These are phyloP conservation scores for Recurvirostra avosetta DNA, from an alignment of 2,113 vertebrate species.

Conservation along the genomic window DNA sequence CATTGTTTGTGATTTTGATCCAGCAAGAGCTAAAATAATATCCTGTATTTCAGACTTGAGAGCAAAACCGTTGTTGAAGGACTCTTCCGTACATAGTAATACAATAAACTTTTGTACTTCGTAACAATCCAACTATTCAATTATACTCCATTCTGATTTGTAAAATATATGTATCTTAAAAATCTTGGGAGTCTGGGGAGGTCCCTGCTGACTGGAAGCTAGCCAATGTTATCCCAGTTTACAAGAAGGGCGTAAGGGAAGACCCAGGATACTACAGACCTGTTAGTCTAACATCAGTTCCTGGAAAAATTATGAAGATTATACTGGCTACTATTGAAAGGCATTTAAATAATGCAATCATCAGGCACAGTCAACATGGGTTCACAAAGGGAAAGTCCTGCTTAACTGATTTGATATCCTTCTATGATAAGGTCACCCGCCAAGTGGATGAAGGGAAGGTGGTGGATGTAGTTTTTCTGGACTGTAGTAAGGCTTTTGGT, in stretches of 20 bases:
- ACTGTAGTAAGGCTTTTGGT: not conserved
- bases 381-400: not conserved
- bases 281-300: too few relatives aligned
- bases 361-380: not conserved
- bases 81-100: not conserved
- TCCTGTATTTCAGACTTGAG: not conserved
- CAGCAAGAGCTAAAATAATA: conserved; percentile 47
- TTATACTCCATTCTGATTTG: not conserved
- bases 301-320: not conserved
- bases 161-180: not conserved
- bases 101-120: not conserved
- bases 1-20: conserved; percentile 39
- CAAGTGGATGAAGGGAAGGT: not conserved
- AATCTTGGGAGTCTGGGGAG: not conserved
- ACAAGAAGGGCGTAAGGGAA: not conserved
- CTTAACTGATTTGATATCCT: not conserved
- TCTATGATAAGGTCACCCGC: not conserved
- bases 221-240: not conserved
- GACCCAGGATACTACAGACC: not conserved
- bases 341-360: not conserved
- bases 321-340: not conserved
- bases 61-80: not conserved
- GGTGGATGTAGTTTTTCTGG: not conserved
- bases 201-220: not conserved
- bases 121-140: not conserved